phyloP scores from a whole-genome alignment of 2,797 vertebrate genomes.

The Lepilemur ruficaudatus region DNA sequence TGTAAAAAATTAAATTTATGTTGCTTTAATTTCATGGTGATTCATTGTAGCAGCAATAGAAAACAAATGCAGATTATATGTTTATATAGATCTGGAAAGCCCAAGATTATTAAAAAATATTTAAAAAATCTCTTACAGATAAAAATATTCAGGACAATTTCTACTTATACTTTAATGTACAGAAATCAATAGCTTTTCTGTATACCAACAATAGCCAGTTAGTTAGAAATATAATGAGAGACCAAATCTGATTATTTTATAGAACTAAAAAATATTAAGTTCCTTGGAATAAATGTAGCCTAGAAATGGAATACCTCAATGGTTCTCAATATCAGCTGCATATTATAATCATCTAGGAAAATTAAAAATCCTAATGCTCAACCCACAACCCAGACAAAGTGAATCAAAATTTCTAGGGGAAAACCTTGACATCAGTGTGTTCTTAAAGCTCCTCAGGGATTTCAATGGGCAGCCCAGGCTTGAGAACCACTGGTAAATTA shows the following conservation, averaged over 20 bases:
- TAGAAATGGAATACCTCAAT: background rate
- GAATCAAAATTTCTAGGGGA: background rate
- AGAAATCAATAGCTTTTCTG: background rate
- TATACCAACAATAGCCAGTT: background rate
- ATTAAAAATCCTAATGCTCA: background rate
- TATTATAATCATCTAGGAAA: background rate
- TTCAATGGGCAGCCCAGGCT: background rate
- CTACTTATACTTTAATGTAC: background rate
- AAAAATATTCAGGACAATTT: background rate
- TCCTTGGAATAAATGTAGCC: background rate
- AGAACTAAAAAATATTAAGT: background rate
- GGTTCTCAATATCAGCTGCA: background rate
- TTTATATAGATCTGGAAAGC: background rate
- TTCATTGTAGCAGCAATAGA: background rate
- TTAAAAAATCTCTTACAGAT: background rate
- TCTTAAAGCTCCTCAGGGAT: background rate
- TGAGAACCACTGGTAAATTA: background rate
- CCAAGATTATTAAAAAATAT: background rate
- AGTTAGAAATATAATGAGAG: background rate
- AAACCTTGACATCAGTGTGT: background rate
- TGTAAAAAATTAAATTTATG: background rate
- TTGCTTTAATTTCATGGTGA: background rate
- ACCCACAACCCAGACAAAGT: background rate
- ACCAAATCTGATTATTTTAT: background rate
- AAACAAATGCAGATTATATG: background rate